Conservation (phyloP, 2,797 vertebrate species). For the Ibycter americanus region DNA sequence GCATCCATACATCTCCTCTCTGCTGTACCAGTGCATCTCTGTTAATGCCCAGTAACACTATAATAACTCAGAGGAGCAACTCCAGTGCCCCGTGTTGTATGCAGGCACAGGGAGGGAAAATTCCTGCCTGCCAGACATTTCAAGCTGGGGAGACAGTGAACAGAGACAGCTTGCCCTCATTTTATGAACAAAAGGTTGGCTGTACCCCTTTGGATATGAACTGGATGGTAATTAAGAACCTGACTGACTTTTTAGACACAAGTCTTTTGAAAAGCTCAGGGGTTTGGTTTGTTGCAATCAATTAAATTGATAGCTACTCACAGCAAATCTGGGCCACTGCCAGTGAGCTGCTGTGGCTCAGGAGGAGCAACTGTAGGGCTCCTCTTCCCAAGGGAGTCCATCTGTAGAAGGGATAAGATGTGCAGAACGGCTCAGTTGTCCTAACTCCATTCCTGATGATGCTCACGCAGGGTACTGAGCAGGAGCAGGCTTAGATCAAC, state of each 20-base stretch:
- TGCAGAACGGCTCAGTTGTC: not conserved
- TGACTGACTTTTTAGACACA: not conserved
- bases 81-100: fast-evolving
- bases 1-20: not conserved
- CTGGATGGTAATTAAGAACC: not conserved
- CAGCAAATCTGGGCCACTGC: not conserved
- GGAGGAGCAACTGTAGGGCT: not conserved
- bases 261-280: not conserved
- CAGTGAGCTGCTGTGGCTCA: not conserved
- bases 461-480: not conserved
- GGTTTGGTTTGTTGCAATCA: not conserved
- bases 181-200: not conserved
- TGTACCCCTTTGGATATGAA: not conserved
- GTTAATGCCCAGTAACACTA: not conserved
- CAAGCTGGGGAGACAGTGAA: not conserved
- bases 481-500: not conserved
- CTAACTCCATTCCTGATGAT: not conserved
- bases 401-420: not conserved
- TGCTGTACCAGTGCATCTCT: not conserved
- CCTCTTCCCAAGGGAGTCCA: not conserved
- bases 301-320: not conserved
- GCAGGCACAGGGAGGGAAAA: not conserved
- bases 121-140: not conserved
- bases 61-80: not conserved
- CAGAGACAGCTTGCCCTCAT: not conserved